A percentile compares a stretch with the other conserved stretches of the same genome.
phyloP scores from a whole-genome alignment of 2,888 invertebrate genomes.

The Scaptodrosophila latifasciaeformis region DNA sequence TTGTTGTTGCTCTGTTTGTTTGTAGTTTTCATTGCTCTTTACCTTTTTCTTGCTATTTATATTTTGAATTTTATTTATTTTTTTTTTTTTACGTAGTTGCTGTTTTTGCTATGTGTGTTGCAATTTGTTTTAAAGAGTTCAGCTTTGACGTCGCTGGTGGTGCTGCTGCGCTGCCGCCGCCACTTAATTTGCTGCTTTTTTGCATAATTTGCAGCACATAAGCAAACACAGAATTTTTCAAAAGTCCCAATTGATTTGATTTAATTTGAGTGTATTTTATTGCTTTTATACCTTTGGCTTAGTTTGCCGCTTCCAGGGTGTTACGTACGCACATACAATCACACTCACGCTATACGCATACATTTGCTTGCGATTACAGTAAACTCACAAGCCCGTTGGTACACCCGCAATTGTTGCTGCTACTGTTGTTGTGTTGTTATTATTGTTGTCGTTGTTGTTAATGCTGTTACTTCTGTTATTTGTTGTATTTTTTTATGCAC shows the following conservation, averaged over 20 bases:
- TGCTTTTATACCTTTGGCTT: constrained; percentile 28
- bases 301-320: constrained; percentile 26
- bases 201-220: constrained; percentile 53
- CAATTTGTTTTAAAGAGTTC: constrained; percentile 15
- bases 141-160: constrained; percentile 34
- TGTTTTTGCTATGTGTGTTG: constrained; percentile 35
- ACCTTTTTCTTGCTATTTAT: constrained; percentile 14
- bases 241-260: constrained; percentile 5
- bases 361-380: background rate
- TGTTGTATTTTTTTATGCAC: constrained; percentile 48
- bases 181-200: constrained; percentile 50
- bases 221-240: constrained; percentile 23
- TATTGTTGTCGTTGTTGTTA: constrained; percentile 40
- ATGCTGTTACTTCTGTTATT: constrained; percentile 21
- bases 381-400: background rate
- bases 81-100: too few species aligned
- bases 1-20: constrained; percentile 18
- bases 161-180: constrained; percentile 6
- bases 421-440: constrained; percentile 19
- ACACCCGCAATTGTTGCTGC: background rate
- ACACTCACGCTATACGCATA: constrained; percentile 37
- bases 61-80: too few species aligned
- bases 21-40: constrained; percentile 18
- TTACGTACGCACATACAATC: constrained; percentile 34
- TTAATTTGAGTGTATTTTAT: constrained; percentile 25